Percentiles rank a stretch among this genome's conserved stretches.
phyloP scores from a whole-genome alignment of 2,113 vertebrate species.

The Eidolon helvum region DNA sequence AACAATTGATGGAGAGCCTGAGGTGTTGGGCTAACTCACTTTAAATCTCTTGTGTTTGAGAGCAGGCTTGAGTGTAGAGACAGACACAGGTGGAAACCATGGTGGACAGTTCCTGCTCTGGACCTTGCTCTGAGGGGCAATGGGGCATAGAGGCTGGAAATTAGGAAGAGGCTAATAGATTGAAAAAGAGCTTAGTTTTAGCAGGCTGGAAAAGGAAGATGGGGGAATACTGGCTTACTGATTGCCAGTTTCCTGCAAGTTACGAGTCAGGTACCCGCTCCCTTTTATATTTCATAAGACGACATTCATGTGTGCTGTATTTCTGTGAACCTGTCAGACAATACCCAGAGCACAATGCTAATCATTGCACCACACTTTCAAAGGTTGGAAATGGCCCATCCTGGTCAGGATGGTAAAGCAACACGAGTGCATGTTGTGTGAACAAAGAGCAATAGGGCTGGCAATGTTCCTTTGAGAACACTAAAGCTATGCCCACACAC shows the following conservation, averaged over 20 bases:
- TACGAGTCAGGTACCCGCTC: too few species aligned
- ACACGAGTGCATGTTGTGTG: rapidly evolving
- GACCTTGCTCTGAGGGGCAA: not conserved
- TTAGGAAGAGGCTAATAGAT: not conserved
- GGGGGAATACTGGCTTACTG: not conserved
- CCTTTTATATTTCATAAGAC: not conserved
- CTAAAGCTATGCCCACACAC: not conserved
- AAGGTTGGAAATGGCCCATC: not conserved
- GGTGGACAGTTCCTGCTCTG: too few species aligned
- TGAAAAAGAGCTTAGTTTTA: not conserved
- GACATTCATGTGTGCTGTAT: not conserved
- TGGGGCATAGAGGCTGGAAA: not conserved
- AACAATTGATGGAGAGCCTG: not conserved
- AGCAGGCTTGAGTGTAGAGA: not conserved
- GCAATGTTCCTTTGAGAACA: not conserved
- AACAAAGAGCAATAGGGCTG: not conserved
- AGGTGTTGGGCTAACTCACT: too few species aligned
- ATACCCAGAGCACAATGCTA: rapidly evolving
- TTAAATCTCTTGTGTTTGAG: not conserved
- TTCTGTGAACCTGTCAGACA: not conserved
- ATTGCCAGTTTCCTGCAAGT: not conserved
- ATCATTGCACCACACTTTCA: too few species aligned
- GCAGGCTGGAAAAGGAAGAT: not conserved
- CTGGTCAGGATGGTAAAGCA: not conserved
- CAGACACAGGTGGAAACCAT: not conserved